phyloP scores from a whole-genome alignment of 2,888 invertebrate species.

The Trichacis sp. region DNA sequence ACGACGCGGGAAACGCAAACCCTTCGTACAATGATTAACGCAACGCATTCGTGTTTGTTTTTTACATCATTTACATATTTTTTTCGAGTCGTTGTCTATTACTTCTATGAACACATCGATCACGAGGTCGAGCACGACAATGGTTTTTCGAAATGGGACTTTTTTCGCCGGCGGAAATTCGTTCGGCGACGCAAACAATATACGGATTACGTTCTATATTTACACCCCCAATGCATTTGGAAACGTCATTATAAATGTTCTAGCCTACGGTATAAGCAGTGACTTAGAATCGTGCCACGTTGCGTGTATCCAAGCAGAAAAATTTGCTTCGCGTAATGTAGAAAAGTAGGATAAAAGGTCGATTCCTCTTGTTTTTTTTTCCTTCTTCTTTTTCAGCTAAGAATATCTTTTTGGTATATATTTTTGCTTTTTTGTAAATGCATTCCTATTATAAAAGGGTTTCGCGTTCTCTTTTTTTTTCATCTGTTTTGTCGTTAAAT shows the following conservation, averaged over 20 bases:
- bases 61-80: conserved; percentile 3
- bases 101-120: conserved; percentile 1
- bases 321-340: conserved; percentile 53
- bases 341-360: conserved; percentile 57
- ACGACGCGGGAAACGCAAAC: too few relatives aligned
- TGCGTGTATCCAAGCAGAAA: conserved; percentile 51
- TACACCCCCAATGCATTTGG: conserved; percentile 61
- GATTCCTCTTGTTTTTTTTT: conserved; percentile 42
- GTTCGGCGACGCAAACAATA: conserved; percentile 54
- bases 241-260: conserved; percentile 59
- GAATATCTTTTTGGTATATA: conserved; percentile 5
- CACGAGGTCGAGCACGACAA: background rate
- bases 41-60: background rate
- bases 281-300: conserved; percentile 58
- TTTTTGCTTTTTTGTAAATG: conserved; percentile 2
- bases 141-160: conserved; percentile 1
- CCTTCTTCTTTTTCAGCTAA: conserved; percentile 11
- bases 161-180: conserved; percentile 44
- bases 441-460: conserved; percentile 48
- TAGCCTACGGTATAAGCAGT: conserved; percentile 59
- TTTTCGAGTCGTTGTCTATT: conserved; percentile 4
- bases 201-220: conserved; percentile 46
- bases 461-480: too few relatives aligned
- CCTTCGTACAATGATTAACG: background rate
- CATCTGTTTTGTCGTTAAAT: conserved; percentile 39